These are phyloP conservation scores for Murina feae DNA, from an alignment of 2,113 vertebrate genomes.

Conservation along the genomic window DNA sequence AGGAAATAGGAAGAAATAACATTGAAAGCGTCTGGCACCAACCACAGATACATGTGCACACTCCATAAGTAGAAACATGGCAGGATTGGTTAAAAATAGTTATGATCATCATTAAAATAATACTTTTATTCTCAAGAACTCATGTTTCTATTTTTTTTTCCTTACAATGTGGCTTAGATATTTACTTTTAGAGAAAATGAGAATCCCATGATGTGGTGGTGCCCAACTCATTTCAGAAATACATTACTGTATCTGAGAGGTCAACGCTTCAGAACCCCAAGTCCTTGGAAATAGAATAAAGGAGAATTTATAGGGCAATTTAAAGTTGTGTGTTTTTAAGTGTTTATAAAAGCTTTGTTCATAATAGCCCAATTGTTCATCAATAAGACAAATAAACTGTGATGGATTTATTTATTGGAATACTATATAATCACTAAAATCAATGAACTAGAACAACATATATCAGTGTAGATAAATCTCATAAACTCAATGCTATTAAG, in stretches of 20 bases:
- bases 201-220: background rate
- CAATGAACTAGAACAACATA: background rate
- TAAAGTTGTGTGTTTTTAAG: background rate
- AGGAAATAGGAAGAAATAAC: background rate
- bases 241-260: background rate
- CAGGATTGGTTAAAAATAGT: background rate
- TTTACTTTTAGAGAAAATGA: background rate
- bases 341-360: background rate
- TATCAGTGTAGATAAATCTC: background rate
- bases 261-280: background rate
- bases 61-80: background rate
- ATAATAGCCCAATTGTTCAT: background rate
- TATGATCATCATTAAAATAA: background rate
- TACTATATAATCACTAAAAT: background rate
- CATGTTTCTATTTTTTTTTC: background rate
- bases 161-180: background rate
- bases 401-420: background rate
- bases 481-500: background rate
- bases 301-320: background rate
- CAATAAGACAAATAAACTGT: background rate
- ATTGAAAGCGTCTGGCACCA: background rate
- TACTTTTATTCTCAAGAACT: background rate
- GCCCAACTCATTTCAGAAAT: background rate
- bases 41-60: background rate
- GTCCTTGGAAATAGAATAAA: background rate